A percentile compares a stretch with the other conserved stretches of the same genome.
phyloP scores from a whole-genome alignment of 2,113 vertebrate species.

The Thymallus thymallus region DNA sequence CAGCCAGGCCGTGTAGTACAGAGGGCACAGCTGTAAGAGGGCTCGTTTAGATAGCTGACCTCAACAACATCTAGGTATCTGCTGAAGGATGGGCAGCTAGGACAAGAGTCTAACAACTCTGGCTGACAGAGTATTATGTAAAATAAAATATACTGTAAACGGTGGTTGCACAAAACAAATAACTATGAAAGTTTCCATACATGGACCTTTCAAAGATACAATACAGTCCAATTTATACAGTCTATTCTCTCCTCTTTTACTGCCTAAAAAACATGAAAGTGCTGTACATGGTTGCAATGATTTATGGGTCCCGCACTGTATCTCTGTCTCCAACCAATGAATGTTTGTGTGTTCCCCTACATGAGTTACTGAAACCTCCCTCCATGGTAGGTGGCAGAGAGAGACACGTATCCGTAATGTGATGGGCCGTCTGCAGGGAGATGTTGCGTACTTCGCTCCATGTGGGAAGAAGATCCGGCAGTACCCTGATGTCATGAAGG shows the following conservation, averaged over 20 bases:
- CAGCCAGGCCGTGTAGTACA: background rate
- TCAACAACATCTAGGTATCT: background rate
- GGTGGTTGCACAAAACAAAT: background rate
- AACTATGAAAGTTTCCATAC: background rate
- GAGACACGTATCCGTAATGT: constrained; percentile 88
- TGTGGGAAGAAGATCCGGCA: constrained; percentile 95
- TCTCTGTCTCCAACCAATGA: background rate
- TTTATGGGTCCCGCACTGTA: no score
- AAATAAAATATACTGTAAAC: no score
- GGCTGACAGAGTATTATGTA: no score
- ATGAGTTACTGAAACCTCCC: background rate
- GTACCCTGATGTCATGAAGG: constrained; percentile 95
- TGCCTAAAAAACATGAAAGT: no score
- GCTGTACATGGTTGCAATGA: no score
- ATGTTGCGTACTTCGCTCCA: constrained; percentile 91
- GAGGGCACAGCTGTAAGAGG: constrained; percentile 19
- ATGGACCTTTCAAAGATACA: no score
- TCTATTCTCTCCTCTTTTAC: background rate
- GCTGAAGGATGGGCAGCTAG: no score
- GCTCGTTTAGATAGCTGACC: constrained; percentile 25
- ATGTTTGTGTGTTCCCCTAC: constrained; percentile 3
- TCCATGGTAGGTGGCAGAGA: constrained; percentile 84
- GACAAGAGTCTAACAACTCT: no score
- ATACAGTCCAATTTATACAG: background rate
- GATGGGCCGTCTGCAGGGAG: constrained; percentile 86